phyloP scores from a whole-genome alignment of 2,888 invertebrate species.

The Congeria kusceri region DNA sequence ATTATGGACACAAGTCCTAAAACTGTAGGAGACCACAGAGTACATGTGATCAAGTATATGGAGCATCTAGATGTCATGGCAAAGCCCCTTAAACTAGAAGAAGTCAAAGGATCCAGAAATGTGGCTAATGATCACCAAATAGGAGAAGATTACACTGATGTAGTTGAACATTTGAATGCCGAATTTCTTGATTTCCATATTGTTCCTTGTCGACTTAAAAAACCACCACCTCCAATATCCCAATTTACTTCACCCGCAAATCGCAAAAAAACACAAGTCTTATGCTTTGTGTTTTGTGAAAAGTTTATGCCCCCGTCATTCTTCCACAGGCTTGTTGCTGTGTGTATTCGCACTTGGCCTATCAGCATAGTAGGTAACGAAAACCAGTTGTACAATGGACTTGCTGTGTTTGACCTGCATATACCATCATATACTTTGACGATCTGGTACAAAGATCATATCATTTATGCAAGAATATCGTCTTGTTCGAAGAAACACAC shows the following conservation, averaged over 20 bases:
- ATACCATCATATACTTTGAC: no score
- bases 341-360: conserved; percentile 45
- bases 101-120: not conserved
- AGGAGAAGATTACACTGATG: no score
- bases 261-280: conserved; percentile 31
- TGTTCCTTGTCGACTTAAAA: conserved; percentile 45
- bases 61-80: conserved; percentile 43
- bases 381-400: no score
- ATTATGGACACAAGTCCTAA: conserved; percentile 26
- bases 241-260: not conserved
- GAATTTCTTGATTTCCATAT: conserved; percentile 41
- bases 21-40: conserved; percentile 36
- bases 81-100: conserved; percentile 17
- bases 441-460: no score
- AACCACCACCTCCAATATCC: no score
- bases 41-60: conserved; percentile 32
- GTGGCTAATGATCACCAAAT: not conserved
- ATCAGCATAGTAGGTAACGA: not conserved
- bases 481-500: no score
- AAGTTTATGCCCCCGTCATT: conserved; percentile 53
- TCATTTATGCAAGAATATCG: no score
- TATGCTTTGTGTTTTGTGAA: conserved; percentile 43
- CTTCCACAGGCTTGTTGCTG: conserved; percentile 52
- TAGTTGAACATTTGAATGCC: no score
- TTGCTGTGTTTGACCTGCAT: no score